Evolutionary conservation across 2,113 vertebrate genomes (phyloP).

Genomic region (Rhinolophus ferrumequinum): DNA sequence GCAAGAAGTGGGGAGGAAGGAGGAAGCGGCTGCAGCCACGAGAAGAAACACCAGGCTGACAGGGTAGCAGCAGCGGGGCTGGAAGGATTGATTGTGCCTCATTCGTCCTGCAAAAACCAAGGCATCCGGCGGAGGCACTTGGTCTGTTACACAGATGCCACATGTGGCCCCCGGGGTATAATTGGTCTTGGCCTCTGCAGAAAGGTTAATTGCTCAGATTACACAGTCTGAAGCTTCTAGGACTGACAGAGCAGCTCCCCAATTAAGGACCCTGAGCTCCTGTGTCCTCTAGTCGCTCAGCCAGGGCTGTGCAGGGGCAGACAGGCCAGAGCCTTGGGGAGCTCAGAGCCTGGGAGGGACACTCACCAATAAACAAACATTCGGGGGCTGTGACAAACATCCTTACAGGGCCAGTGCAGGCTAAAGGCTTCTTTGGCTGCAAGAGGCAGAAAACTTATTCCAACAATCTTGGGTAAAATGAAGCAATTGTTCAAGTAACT

Average conservation of each 20-base stretch:
- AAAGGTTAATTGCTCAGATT: constrained; percentile 75
- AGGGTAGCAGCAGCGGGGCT: background rate
- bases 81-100: background rate
- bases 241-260: constrained; percentile 47
- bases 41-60: background rate
- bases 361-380: background rate
- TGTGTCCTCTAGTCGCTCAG: background rate
- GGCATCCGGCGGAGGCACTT: constrained; percentile 14
- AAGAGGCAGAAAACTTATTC: background rate
- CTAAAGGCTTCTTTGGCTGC: background rate
- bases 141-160: constrained; percentile 47
- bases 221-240: constrained; percentile 34
- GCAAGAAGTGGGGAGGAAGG: background rate
- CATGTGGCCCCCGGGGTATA: constrained; percentile 14
- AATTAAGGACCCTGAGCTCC: background rate
- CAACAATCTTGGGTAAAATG: background rate
- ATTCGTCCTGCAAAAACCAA: background rate
- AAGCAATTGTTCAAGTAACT: background rate
- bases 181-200: constrained; percentile 73
- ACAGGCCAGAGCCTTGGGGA: background rate
- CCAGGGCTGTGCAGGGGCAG: background rate
- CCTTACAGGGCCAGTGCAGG: background rate
- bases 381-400: background rate
- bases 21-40: background rate
- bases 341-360: background rate